Evolutionary conservation across 2,888 invertebrate species (phyloP).

Genomic region (Philereme vetulata): DNA sequence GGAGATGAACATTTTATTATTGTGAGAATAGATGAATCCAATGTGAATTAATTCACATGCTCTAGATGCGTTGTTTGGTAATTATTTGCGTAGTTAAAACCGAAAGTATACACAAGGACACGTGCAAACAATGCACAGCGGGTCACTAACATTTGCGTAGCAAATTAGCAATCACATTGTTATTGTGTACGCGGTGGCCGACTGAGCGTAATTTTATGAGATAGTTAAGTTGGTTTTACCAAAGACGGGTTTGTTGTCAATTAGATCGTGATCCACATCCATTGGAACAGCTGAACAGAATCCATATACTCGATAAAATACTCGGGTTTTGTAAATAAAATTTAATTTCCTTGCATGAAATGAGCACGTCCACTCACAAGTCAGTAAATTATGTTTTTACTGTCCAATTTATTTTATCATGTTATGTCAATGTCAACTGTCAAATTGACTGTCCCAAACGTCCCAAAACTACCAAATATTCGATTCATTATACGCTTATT

Average conservation of each 20-base stretch:
- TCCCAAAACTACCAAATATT: no score
- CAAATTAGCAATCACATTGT: conserved; percentile 50
- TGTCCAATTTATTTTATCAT: no score
- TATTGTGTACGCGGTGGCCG: conserved; percentile 45
- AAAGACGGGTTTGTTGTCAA: conserved; percentile 66
- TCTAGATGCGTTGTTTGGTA: conserved; percentile 17
- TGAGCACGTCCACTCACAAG: neutral
- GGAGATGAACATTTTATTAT: conserved; percentile 8
- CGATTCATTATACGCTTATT: no score
- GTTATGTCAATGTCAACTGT: no score
- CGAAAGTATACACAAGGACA: conserved; percentile 62
- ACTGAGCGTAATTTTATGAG: conserved; percentile 38
- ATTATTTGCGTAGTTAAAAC: conserved; percentile 37
- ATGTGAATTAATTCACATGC: neutral
- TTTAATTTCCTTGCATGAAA: neutral
- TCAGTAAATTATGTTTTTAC: no score
- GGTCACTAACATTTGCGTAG: conserved; percentile 55
- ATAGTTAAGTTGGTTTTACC: conserved; percentile 55
- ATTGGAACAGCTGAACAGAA: conserved; percentile 60
- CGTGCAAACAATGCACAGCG: conserved; percentile 46
- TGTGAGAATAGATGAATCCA: conserved; percentile 8
- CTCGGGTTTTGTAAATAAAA: neutral
- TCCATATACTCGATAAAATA: conserved; percentile 27
- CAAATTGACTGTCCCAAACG: no score
- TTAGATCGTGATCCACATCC: conserved; percentile 67